Evolutionary conservation across 2,113 vertebrate genomes (phyloP), one percentile per base, ranked within the genome.

Genomic region (Colinus virginianus): DNA sequence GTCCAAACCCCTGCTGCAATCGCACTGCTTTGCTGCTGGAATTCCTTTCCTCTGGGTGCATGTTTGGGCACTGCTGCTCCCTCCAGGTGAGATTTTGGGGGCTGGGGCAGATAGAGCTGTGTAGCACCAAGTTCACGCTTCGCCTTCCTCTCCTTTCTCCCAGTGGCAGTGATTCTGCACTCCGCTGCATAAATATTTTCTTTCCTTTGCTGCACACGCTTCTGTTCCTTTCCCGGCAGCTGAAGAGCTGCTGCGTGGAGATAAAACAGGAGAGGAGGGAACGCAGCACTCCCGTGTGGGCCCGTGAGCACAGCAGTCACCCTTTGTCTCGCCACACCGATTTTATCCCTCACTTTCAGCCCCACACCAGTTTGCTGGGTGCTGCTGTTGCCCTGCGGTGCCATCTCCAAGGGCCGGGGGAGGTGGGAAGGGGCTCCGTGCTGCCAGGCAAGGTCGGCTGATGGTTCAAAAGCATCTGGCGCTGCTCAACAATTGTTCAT

Each of bases 91-190:
- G 46, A 56, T 46, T 1, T 1, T 3, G 2, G 30, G n/a, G 55
- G 20, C 14, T 18, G 28, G 64, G 38, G n/a, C 53, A 17, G 30
- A 36, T 14, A 16, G 18, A 28, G 63, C 40, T 43, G 38, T 5
- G 2, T 1, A n/a, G 56, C 34, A 19, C 18, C 1, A 48, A 0
- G 5, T 26, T 51, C 38, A 1, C 55, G 4, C 2, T 48, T 64
- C 22, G 16, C 67, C 40, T n/a, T 5, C 53, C 58, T 2, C 26
- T 43, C 11, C 64, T 22, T 26, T 4, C 17, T 2, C 46, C 36
- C 3, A 3, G 32, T 7, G 26, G 49, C 8, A 1, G 51, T 38
- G 67, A 26, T 36, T 18, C 67, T 3, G n/a, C 2, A 1, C 46
- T 78, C 46, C 30, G 66, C 76, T 30, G 53, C 34, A 3, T 48